Evolutionary conservation across 2,888 invertebrate species (phyloP).

Genomic region (Apamea monoglypha): DNA sequence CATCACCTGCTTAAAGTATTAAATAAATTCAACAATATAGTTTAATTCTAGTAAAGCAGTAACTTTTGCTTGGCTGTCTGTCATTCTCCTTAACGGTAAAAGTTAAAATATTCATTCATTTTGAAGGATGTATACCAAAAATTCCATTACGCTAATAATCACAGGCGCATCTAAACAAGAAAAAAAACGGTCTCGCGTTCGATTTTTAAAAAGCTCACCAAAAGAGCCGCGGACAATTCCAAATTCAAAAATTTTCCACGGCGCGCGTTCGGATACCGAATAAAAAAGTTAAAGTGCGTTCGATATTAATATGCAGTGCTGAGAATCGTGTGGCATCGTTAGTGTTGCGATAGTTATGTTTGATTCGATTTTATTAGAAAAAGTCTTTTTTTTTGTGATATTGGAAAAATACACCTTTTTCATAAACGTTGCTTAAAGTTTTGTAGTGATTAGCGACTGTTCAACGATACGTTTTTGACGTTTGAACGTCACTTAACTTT

Average conservation of each 20-base stretch:
- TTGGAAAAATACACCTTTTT: background rate
- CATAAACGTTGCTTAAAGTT: background rate
- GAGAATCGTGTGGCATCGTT: slow-evolving; percentile 58
- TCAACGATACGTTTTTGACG: background rate
- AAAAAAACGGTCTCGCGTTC: slow-evolving; percentile 48
- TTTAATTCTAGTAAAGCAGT: background rate
- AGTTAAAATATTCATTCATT: slow-evolving; percentile 38
- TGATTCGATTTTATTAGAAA: slow-evolving; percentile 29
- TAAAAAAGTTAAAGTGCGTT: slow-evolving; percentile 68
- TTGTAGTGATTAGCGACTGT: background rate
- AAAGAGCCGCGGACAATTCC: slow-evolving; percentile 70
- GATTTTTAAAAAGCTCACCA: slow-evolving; percentile 68
- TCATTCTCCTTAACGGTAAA: background rate
- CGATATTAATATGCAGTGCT: slow-evolving; percentile 68
- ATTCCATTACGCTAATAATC: slow-evolving; percentile 65
- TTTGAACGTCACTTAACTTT: background rate
- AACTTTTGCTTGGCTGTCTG: background rate
- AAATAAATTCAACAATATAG: too few relatives aligned
- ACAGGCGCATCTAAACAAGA: slow-evolving; percentile 56
- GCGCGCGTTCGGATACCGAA: slow-evolving; percentile 64
- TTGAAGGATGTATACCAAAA: slow-evolving; percentile 52
- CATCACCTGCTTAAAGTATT: too few relatives aligned
- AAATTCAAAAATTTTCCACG: slow-evolving; percentile 74
- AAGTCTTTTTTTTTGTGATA: background rate
- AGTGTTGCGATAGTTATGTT: slow-evolving; percentile 54